Percentiles rank a stretch among this genome's conserved stretches.
phyloP scores from a whole-genome alignment of 1,140 invertebrate genomes.

The Heterodera schachtii region DNA sequence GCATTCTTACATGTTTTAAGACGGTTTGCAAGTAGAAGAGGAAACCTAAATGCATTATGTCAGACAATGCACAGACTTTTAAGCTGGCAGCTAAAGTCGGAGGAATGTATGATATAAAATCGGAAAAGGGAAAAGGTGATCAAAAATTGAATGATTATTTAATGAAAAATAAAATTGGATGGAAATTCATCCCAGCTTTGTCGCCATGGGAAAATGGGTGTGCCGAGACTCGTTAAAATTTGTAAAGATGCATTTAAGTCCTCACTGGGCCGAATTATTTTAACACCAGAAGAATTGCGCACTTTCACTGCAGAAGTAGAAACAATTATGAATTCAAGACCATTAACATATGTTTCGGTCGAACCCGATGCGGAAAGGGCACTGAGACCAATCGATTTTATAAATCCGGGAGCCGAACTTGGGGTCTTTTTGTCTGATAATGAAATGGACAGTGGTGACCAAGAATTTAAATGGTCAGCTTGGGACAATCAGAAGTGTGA shows the following conservation, averaged over 20 bases:
- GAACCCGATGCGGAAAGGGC: neutral
- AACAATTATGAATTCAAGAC: neutral
- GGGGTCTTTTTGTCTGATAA: no score
- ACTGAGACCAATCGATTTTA: slow-evolving; percentile 7
- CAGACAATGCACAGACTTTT: no score
- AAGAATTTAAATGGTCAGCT: no score
- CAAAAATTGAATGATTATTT: slow-evolving; percentile 8
- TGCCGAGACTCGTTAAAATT: neutral
- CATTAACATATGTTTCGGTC: neutral
- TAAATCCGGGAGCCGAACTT: neutral
- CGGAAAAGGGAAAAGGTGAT: no score
- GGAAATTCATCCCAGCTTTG: neutral
- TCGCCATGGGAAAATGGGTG: neutral
- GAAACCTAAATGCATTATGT: no score
- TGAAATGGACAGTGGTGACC: no score
- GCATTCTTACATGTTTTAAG: no score
- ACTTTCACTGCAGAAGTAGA: neutral
- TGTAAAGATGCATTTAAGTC: neutral
- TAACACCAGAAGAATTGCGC: neutral
- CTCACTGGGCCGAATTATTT: neutral
- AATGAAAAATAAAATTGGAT: neutral
- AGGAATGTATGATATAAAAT: no score
- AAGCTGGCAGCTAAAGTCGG: no score
- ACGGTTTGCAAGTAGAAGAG: no score
- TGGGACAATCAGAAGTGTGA: no score